A percentile compares a stretch with the other conserved stretches of the same genome.
Conservation (phyloP, 2,113 vertebrate species). For the Peromyscus maniculatus region DNA sequence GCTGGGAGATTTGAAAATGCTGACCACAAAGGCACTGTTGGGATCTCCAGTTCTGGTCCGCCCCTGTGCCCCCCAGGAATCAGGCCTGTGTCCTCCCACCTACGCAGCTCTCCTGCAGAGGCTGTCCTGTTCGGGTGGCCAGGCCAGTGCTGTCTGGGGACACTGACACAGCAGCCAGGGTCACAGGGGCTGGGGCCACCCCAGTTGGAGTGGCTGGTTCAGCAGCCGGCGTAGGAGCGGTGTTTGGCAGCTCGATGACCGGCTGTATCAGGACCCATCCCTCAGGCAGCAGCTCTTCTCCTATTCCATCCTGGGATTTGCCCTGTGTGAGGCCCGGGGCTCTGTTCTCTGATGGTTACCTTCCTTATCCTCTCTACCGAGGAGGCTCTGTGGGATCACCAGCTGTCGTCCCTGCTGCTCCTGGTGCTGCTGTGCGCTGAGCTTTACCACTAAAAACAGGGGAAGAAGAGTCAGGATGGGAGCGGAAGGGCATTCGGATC, state of each 20-base stretch:
- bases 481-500: background rate
- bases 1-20: background rate
- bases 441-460: background rate
- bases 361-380: background rate
- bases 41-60: background rate
- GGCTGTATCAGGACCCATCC: background rate
- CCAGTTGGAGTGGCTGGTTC: background rate
- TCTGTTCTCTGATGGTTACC: background rate
- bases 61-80: background rate
- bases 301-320: background rate
- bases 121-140: background rate
- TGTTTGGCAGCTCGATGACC: background rate
- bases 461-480: background rate
- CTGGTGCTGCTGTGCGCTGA: background rate
- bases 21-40: background rate
- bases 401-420: background rate
- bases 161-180: background rate
- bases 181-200: background rate
- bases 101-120: background rate
- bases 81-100: background rate
- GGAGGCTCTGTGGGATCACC: background rate
- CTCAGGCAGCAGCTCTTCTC: background rate
- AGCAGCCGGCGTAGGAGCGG: background rate
- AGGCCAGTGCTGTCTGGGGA: background rate
- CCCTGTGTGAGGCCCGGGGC: background rate